Evolutionary conservation across 2,888 invertebrate species (phyloP).

Genomic region (Rhingia rostrata): DNA sequence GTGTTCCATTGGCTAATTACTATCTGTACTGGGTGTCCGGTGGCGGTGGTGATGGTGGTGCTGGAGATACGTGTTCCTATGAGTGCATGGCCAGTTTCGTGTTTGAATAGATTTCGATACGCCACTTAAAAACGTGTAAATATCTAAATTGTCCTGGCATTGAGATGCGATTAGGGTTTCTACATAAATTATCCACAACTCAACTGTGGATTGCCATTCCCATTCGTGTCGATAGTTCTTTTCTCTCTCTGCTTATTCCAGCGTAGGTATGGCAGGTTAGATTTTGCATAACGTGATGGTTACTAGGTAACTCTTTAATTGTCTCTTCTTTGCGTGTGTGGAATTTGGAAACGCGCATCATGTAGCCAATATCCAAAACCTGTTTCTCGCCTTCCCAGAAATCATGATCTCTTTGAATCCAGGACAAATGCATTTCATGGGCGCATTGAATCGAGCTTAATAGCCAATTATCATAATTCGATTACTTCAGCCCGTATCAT

Average conservation of each 20-base stretch:
- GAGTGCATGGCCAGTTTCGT: slow-evolving; percentile 6
- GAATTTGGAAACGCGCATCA: too few species aligned
- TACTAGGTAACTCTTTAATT: background rate
- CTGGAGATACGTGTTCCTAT: background rate
- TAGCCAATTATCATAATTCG: slow-evolving; percentile 46
- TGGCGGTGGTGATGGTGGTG: slow-evolving; percentile 1
- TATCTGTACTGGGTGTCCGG: slow-evolving; percentile 40
- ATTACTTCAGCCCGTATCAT: slow-evolving; percentile 13
- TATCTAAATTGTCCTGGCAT: slow-evolving; percentile 60
- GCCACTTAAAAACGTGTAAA: slow-evolving; percentile 59
- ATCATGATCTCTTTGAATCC: background rate
- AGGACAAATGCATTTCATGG: background rate
- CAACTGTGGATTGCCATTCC: background rate
- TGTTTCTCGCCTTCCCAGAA: too few species aligned
- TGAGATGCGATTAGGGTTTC: slow-evolving; percentile 39
- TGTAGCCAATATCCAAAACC: too few species aligned
- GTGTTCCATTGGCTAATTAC: slow-evolving; percentile 70
- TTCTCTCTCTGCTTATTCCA: background rate
- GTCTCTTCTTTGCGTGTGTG: too few species aligned
- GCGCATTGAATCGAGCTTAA: slow-evolving; percentile 7
- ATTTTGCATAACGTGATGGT: background rate
- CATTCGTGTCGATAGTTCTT: background rate
- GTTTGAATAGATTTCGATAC: slow-evolving; percentile 36
- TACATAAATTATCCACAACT: background rate
- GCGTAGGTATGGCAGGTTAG: background rate